Conservation (phyloP, 2,888 invertebrate genomes). For the Urechis unicinctus region DNA sequence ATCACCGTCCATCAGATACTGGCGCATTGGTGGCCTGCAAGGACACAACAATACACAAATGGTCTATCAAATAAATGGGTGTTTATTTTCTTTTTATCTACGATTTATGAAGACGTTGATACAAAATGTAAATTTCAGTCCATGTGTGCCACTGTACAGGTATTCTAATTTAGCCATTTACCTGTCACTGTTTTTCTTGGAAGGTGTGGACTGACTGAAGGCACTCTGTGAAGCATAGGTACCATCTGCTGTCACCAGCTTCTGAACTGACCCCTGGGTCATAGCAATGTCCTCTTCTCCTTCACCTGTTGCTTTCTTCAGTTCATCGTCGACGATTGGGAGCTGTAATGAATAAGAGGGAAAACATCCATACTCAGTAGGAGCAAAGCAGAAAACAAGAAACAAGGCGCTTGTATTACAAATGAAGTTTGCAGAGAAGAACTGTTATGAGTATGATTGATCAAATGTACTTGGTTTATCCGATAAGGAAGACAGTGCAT, state of each 20-base stretch:
- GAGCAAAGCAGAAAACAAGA: too few species aligned
- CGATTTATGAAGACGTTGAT: too few species aligned
- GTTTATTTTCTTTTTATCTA: too few species aligned
- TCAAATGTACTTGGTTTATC: too few species aligned
- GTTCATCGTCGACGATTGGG: constrained; percentile 60
- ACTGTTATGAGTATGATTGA: too few species aligned
- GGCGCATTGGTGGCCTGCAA: constrained; percentile 68
- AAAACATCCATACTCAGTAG: too few species aligned
- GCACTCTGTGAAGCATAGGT: constrained; percentile 98
- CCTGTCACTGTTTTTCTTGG: constrained; percentile 42
- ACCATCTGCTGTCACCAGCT: constrained; percentile 94
- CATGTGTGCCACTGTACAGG: too few species aligned
- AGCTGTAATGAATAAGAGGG: constrained; percentile 40
- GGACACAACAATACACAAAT: too few species aligned
- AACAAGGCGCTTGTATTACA: too few species aligned
- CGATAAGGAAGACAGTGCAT: too few species aligned
- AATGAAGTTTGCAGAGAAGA: background rate
- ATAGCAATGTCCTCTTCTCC: constrained; percentile 19
- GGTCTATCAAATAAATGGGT: too few species aligned
- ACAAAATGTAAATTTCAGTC: too few species aligned
- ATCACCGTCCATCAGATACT: constrained; percentile 87
- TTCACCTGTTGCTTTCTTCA: constrained; percentile 65
- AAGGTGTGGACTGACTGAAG: constrained; percentile 63
- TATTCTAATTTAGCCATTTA: constrained; percentile 8
- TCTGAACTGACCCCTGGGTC: constrained; percentile 52